phyloP scores from a whole-genome alignment of 2,113 vertebrate species.

The Oreochromis aureus region DNA sequence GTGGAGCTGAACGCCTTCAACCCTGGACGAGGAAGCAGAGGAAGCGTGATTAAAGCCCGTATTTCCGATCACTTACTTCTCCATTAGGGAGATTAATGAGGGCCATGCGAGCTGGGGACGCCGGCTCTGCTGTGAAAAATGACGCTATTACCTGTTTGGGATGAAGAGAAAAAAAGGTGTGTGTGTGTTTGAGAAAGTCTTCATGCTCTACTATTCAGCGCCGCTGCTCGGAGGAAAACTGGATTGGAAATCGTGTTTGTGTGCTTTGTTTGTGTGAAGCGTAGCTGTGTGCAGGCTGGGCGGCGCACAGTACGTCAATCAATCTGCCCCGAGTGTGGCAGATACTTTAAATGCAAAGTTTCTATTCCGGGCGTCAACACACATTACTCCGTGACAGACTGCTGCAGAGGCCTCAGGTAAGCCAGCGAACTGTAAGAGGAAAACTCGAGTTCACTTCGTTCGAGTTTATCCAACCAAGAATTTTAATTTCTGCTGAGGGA shows the following conservation, averaged over 20 bases:
- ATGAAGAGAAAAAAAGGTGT: neutral
- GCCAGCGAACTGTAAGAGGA: neutral
- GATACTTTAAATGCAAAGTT: constrained; percentile 14
- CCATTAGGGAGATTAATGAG: constrained; percentile 76
- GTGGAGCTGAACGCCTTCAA: neutral
- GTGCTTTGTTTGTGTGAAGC: neutral
- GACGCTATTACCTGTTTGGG: constrained; percentile 72
- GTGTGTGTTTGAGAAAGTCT: neutral
- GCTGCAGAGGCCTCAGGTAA: neutral
- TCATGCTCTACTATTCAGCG: neutral
- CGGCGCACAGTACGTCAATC: neutral
- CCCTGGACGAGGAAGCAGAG: constrained; percentile 5
- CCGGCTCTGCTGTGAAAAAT: constrained; percentile 72
- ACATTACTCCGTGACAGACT: neutral
- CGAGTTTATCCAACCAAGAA: neutral
- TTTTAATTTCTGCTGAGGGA: neutral
- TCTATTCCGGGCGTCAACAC: neutral
- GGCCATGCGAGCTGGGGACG: constrained; percentile 45
- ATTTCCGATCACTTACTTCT: constrained; percentile 76
- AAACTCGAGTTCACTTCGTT: neutral
- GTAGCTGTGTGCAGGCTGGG: neutral
- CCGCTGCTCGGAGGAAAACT: neutral
- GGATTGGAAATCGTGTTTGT: neutral
- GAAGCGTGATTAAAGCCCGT: constrained; percentile 73
- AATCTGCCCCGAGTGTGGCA: neutral